Base-by-base conservation (phyloP, 2,797 vertebrate genomes). In the Tokudaia muenninki region DNA sequence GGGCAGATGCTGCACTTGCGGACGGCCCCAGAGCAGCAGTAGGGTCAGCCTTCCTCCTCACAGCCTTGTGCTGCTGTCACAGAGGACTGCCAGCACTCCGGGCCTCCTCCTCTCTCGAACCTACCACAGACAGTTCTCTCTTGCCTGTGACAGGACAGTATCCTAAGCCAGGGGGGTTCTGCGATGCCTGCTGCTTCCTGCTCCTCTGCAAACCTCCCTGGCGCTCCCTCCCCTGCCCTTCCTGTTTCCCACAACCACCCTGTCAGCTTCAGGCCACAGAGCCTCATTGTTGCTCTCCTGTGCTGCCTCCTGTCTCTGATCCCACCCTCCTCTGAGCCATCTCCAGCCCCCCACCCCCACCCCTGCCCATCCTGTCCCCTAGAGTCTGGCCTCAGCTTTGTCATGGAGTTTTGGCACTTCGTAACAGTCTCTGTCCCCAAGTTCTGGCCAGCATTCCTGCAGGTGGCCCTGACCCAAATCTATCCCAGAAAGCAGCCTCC, bases 241-340 rank as follows among this genome's bases (percentile, higher is more conserved):
- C 24, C 4, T 4, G 24, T 2, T 9, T 50, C 21, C 4, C 3
- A 3, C 3, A 3, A 3, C 31, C 13, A 37, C 22, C 50, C 24
- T 9, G 1, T 24, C 41, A 1, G 3, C 34, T 0, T 34, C 0
- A 24, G 34, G n/a, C 52, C 29, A 11, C 84, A 24, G 13, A 41
- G n/a, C 59, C 16, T 34, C 21, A 0, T 50, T 41, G 24, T 21
- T 4, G 2, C 11, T 3, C 34, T 29, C 72, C 12, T 10, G 7
- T 9, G 0, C 6, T 3, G 57, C n/a, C 34, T 9, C 4, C 6
- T 44, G 4, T 59, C 37, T 70, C 77, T 22, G 50, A 19, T 22
- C 13, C 78, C 16, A 12, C 19, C 22, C 19, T 41, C n/a, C 22
- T 2, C 75, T 31, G 10, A 50, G 41, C 72, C 11, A 24, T 31